A percentile compares a stretch with the other conserved stretches of the same genome.
Conservation (phyloP, 2,888 invertebrate species). For the Gnatocerus cornutus region DNA sequence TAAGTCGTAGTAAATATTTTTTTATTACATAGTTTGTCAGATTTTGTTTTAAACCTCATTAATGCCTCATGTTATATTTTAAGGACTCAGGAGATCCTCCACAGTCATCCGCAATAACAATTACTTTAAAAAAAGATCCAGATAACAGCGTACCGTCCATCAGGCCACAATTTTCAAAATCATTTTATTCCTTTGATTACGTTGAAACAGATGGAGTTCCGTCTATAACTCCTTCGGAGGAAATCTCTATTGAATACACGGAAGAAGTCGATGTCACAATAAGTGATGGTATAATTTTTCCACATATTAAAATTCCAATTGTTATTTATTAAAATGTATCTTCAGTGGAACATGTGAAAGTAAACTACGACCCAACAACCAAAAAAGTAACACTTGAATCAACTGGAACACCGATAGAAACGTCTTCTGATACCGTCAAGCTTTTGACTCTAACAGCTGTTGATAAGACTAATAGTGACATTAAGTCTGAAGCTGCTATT, state of each 20-base stretch:
- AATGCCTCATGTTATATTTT: neutral
- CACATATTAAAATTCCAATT: neutral
- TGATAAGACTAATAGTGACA: constrained; percentile 65
- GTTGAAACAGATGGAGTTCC: constrained; percentile 64
- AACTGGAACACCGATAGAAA: constrained; percentile 5
- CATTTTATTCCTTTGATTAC: constrained; percentile 72
- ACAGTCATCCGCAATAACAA: constrained; percentile 34
- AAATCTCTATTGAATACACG: neutral
- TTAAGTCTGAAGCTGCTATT: constrained; percentile 9
- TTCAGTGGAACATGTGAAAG: constrained; percentile 20
- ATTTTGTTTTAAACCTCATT: neutral
- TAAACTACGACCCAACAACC: neutral
- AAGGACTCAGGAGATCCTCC: constrained; percentile 48
- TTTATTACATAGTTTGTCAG: neutral
- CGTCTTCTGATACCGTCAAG: constrained; percentile 2
- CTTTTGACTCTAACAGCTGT: constrained; percentile 53
- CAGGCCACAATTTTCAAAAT: constrained; percentile 70
- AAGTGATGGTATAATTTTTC: constrained; percentile 12
- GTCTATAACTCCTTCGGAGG: constrained; percentile 42
- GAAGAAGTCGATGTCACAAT: neutral
- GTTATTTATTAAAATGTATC: neutral
- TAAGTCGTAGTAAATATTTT: constrained; percentile 57
- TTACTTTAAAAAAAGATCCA: constrained; percentile 68
- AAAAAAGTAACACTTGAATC: constrained; percentile 1
- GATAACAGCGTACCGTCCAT: constrained; percentile 69